Evolutionary conservation across 2,888 invertebrate genomes (phyloP).

Genomic region (Amblyjoppa fuscipennis): DNA sequence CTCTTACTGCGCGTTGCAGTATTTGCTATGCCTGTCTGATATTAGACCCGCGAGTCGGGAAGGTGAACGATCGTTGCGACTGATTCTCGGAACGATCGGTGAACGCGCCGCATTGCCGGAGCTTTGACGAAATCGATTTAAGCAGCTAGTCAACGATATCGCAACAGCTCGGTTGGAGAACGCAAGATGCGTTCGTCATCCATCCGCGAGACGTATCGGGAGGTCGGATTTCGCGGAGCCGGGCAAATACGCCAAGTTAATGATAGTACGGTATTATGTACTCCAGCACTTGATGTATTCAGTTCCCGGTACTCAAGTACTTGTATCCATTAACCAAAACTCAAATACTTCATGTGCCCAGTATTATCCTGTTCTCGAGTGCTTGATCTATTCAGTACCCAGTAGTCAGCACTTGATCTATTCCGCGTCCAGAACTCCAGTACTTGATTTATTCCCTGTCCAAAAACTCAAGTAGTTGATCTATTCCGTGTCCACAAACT

Average conservation of each 20-base stretch:
- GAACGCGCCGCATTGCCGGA: slow-evolving; percentile 27
- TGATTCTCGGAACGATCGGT: slow-evolving; percentile 20
- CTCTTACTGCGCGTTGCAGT: slow-evolving; percentile 8
- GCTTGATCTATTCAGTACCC: too few relatives aligned
- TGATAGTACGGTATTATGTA: background rate
- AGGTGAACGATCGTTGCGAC: slow-evolving; percentile 20
- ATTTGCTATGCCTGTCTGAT: background rate
- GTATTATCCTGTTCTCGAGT: too few relatives aligned
- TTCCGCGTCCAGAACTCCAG: too few relatives aligned
- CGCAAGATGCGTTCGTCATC: background rate
- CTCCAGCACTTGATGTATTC: too few relatives aligned
- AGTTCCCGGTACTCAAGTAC: too few relatives aligned
- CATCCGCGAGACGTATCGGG: background rate
- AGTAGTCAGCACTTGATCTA: too few relatives aligned
- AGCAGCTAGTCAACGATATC: background rate
- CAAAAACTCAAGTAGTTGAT: too few relatives aligned
- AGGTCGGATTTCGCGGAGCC: background rate
- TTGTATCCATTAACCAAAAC: too few relatives aligned
- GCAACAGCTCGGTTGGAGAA: background rate
- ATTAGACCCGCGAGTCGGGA: background rate
- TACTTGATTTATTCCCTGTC: too few relatives aligned
- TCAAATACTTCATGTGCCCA: too few relatives aligned
- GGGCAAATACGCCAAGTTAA: background rate
- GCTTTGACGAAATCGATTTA: slow-evolving; percentile 33
- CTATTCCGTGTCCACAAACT: too few relatives aligned